Evolutionary conservation across 2,113 vertebrate genomes (phyloP), one percentile per base, ranked within the genome.

Genomic region (Pipra filicauda): DNA sequence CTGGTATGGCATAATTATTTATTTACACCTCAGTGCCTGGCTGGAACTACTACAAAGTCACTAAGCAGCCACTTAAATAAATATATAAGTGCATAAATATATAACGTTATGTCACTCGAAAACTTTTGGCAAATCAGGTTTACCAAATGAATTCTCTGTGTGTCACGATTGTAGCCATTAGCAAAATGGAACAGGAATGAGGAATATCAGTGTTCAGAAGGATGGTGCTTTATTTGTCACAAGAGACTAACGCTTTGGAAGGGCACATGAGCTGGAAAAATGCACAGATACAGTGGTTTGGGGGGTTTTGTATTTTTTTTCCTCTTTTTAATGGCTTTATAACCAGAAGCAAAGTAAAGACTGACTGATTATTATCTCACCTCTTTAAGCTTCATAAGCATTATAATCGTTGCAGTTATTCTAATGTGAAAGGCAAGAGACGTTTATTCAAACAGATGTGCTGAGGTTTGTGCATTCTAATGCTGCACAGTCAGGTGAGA

Each of bases 351-450:
- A 81, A 90, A 66, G 58, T 93, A 69, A 58, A 89, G 54, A 23
- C 35, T 54, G 46, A 46, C 35, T 81, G 91, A 93, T 75, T 64
- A 66, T 88, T 79, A 84, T 91, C 79, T 96, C 94, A 88, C 70
- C 75, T 93, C 83, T 88, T 95, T 95, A 96, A 95, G 91, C 69
- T 81, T 71, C 58, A 41, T 88, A 88, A 86, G 55, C 65, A 19
- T 82, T 79, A 51, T 72, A 91, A 94, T 88, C 75, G 72, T 93
- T 89, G 54, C 5, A 31, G 80, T 81, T 89, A 54, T 72, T 92
- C 54, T 94, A 72, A 97, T 48, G 59, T 73, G 84, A 66, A 85
- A 86, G 77, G 74, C 87, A 37, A 89, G 44, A 92, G 66, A 21
- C 58, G 61, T 41, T 90, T 92, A 93, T 44, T 96, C 81, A 89